Evolutionary conservation across 2,113 vertebrate species (phyloP).

Genomic region (Phasianus colchicus): DNA sequence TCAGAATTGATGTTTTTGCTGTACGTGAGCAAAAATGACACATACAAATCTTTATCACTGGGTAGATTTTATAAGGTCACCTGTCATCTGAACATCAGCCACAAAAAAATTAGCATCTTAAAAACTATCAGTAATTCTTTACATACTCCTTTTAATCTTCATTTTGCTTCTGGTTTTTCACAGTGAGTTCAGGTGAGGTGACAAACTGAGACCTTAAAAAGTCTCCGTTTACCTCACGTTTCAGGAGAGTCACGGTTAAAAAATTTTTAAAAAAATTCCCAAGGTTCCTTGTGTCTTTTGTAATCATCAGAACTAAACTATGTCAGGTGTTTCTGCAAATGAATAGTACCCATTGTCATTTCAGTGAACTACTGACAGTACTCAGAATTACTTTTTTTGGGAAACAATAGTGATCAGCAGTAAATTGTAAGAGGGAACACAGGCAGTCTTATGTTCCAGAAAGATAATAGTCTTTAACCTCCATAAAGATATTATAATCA

Average conservation of each 20-base stretch:
- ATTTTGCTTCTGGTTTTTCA: constrained; percentile 23
- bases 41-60: not conserved
- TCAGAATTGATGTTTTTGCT: not conserved
- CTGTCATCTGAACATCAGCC: not conserved
- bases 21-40: not conserved
- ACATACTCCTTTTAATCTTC: not conserved
- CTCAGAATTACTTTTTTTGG: not conserved
- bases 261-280: constrained; percentile 11
- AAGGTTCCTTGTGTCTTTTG: constrained; percentile 14
- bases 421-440: constrained; percentile 10
- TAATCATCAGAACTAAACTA: constrained; percentile 54
- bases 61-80: constrained; percentile 28
- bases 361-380: constrained; percentile 37
- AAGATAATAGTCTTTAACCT: not conserved
- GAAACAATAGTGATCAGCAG: not conserved
- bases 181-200: constrained; percentile 42
- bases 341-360: constrained; percentile 6
- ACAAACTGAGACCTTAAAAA: constrained; percentile 59
- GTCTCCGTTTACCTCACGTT: constrained; percentile 52
- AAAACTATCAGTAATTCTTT: constrained; percentile 2
- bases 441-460: not conserved
- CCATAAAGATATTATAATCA: not conserved
- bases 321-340: constrained; percentile 50
- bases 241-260: constrained; percentile 37
- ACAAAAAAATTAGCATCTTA: not conserved